Percentiles rank a stretch among this genome's conserved stretches.
phyloP scores from a whole-genome alignment of 1,140 invertebrate genomes.

The Euura lappo region DNA sequence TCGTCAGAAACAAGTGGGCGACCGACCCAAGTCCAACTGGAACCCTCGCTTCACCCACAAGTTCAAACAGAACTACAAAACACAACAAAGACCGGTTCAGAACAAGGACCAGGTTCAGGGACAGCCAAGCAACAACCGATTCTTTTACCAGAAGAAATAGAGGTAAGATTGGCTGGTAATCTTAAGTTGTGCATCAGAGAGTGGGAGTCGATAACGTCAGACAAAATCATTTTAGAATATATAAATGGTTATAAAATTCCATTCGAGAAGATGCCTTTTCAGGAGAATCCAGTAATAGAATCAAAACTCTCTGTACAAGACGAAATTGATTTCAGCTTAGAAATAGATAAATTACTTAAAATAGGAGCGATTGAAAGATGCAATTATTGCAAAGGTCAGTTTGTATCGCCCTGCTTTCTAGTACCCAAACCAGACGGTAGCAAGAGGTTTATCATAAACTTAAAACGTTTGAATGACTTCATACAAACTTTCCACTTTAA shows the following conservation, averaged over 20 bases:
- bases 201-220: constrained; percentile 24
- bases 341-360: constrained; percentile 24
- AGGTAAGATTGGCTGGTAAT: constrained; percentile 21
- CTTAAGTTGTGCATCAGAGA: constrained; percentile 4
- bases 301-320: constrained; percentile 38
- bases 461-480: constrained; percentile 26
- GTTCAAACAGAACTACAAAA: too few species aligned
- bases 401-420: constrained; percentile 44
- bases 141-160: constrained; percentile 21
- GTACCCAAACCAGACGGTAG: constrained; percentile 45
- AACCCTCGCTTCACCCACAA: too few species aligned
- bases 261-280: constrained; percentile 21
- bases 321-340: background rate
- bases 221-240: constrained; percentile 24
- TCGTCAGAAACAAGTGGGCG: constrained; percentile 14
- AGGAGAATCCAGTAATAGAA: constrained; percentile 16
- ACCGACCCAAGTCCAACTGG: too few species aligned
- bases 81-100: too few species aligned
- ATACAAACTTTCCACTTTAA: constrained; percentile 27
- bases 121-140: background rate
- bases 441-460: constrained; percentile 30
- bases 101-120: too few species aligned
- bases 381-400: constrained; percentile 15
- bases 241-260: constrained; percentile 25
- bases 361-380: constrained; percentile 28